Evolutionary conservation across 2,888 invertebrate genomes (phyloP), one percentile per base, ranked within the genome.

Genomic region (Hydraecia micacea): DNA sequence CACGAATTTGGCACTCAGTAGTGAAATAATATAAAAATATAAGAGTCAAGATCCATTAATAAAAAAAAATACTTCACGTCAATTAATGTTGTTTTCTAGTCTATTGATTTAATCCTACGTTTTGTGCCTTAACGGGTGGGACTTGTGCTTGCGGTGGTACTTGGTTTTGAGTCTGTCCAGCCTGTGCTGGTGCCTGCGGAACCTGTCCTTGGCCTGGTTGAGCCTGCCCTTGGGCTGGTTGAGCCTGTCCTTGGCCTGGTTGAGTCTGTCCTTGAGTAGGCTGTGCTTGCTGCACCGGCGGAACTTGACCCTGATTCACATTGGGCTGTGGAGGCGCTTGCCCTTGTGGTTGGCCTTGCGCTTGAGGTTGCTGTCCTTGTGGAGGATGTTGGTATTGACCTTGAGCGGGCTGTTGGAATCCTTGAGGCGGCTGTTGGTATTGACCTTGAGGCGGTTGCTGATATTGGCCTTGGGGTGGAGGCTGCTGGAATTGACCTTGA

Each of bases 1-100:
- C 71, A 86, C 66, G 65, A 87, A 88, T 91, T 92, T 91, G 91
- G 91, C 92, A 92, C 91, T 80, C 81, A 58, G 69, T 79, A 72
- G 72, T 80, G 77, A 82, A 83, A 69, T 83, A 39, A 83, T 88
- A 65, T 78, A 83, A 69, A 83, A 39, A 83, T 88, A 65, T 78
- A 75, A 82, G 11, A 55, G 71, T 81, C 36, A 62, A 79, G 76
- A 77, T 75, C 55, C 15, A 73, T 79, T 58, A 42, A 69, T 75
- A 67, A 68, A 77, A 79, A 55, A 60, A 77, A 74, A 77, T 67
- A 70, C 65, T 60, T 62, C 67, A 78, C 42, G 28, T 70, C 58
- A 60, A 55, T 72, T 55, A 67, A 32, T 69, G 21, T 81, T 63
- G 8, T 58, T 79, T 46, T 58, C 69, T 77, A 66, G 60, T 74